Conservation (phyloP, 1,140 invertebrate genomes). For the Ericerus pela region DNA sequence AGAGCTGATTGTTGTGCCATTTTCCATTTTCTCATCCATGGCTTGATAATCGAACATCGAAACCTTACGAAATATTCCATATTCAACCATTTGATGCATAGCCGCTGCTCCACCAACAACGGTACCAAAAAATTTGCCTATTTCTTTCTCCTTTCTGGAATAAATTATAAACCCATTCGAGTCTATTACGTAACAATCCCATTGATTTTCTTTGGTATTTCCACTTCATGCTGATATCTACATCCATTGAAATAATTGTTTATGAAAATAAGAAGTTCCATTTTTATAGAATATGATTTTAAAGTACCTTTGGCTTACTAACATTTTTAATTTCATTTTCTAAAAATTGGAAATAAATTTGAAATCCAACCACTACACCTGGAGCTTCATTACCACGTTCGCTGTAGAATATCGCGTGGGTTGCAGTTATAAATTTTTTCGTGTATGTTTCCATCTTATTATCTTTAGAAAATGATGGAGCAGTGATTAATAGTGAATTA, state of each 20-base stretch:
- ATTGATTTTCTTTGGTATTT: slow-evolving; percentile 28
- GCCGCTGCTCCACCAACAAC: slow-evolving; percentile 51
- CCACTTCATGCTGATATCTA: background rate
- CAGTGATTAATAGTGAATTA: background rate
- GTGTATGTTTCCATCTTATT: too few relatives aligned
- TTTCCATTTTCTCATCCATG: slow-evolving; percentile 39
- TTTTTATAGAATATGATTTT: background rate
- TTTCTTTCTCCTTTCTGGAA: slow-evolving; percentile 47
- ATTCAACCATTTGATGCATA: slow-evolving; percentile 57
- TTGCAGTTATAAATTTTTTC: slow-evolving; percentile 54
- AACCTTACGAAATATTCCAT: slow-evolving; percentile 56
- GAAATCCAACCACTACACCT: slow-evolving; percentile 73
- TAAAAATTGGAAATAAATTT: slow-evolving; percentile 53
- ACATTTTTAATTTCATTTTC: slow-evolving; percentile 51
- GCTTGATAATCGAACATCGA: slow-evolving; percentile 76
- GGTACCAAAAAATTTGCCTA: slow-evolving; percentile 71
- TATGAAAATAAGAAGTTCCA: background rate
- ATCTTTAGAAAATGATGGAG: background rate
- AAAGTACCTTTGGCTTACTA: slow-evolving; percentile 31
- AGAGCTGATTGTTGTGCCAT: too few relatives aligned
- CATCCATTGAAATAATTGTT: background rate
- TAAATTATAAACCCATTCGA: slow-evolving; percentile 79
- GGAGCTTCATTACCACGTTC: slow-evolving; percentile 61
- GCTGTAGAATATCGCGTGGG: slow-evolving; percentile 68
- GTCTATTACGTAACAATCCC: slow-evolving; percentile 73